phyloP scores from a whole-genome alignment of 2,888 invertebrate genomes.

The Aphidoletes aphidimyza region DNA sequence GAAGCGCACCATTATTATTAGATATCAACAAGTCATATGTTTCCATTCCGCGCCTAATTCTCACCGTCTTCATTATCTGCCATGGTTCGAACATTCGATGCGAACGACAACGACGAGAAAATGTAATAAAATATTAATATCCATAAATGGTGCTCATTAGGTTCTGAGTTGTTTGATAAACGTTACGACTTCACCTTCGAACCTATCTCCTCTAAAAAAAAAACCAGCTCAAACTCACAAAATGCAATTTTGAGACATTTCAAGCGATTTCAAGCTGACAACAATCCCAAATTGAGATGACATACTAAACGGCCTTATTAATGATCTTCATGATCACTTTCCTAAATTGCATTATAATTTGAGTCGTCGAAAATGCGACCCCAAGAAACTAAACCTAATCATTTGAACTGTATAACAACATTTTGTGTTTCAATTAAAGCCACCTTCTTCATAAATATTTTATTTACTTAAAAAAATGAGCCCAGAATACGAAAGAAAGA shows the following conservation, averaged over 20 bases:
- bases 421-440: conserved; percentile 33
- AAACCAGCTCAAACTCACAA: not conserved
- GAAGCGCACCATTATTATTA: conserved; percentile 44
- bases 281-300: not conserved
- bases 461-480: not conserved
- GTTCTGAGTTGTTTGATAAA: conserved; percentile 15
- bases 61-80: conserved; percentile 1
- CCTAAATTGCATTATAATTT: conserved; percentile 35
- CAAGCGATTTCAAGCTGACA: not conserved
- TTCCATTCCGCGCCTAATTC: not conserved
- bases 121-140: conserved; percentile 38
- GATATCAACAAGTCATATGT: conserved; percentile 49
- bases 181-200: not conserved
- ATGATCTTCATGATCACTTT: conserved; percentile 24
- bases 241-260: not conserved
- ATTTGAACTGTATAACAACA: conserved; percentile 8
- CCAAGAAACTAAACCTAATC: not conserved
- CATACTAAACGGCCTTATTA: conserved; percentile 34
- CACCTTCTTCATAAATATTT: not conserved
- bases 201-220: not conserved
- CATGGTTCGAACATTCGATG: not conserved
- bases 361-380: no score
- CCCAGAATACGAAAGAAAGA: no score
- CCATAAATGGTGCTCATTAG: conserved; percentile 41
- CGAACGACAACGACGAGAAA: not conserved